These are phyloP conservation scores for Amphibalanus amphitrite DNA, from an alignment of 1,140 invertebrate genomes.

Conservation along the genomic window DNA sequence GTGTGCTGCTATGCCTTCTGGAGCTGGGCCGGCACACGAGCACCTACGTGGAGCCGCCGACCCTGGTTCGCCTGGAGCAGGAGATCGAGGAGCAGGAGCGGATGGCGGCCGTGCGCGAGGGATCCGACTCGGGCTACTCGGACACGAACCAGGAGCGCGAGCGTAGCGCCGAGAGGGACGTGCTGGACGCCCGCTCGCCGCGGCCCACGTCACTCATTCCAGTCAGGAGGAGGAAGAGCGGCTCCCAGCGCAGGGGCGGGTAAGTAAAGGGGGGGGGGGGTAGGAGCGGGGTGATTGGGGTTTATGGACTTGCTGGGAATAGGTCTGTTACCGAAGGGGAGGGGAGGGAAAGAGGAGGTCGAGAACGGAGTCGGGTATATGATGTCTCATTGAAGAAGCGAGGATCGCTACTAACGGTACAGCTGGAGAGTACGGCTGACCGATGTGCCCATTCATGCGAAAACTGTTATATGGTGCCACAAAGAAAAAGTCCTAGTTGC, in stretches of 20 bases:
- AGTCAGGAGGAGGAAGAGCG: not conserved
- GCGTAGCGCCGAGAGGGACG: not conserved
- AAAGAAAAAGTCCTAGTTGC: too few species aligned
- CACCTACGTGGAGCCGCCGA: constrained; percentile 62
- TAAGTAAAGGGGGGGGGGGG: not conserved
- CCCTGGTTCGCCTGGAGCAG: constrained; percentile 66
- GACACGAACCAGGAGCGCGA: not conserved
- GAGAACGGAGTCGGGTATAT: too few species aligned
- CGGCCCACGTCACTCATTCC: not conserved
- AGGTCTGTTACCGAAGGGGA: too few species aligned
- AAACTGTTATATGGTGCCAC: too few species aligned
- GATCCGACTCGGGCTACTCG: constrained; percentile 1
- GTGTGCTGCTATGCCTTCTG: constrained; percentile 68
- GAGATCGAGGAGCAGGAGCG: constrained; percentile 51
- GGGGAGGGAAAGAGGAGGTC: too few species aligned
- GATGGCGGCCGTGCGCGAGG: constrained; percentile 13
- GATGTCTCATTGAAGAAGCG: too few species aligned
- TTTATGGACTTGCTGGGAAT: too few species aligned
- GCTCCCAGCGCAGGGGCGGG: too few species aligned
- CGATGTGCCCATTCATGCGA: too few species aligned
- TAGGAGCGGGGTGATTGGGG: too few species aligned
- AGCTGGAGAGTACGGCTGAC: too few species aligned
- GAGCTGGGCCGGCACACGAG: constrained; percentile 62
- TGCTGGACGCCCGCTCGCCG: not conserved
- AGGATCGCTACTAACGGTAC: too few species aligned